These are phyloP conservation scores for Boleophthalmus pectinirostris DNA, from an alignment of 2,113 vertebrate genomes.

Conservation along the genomic window DNA sequence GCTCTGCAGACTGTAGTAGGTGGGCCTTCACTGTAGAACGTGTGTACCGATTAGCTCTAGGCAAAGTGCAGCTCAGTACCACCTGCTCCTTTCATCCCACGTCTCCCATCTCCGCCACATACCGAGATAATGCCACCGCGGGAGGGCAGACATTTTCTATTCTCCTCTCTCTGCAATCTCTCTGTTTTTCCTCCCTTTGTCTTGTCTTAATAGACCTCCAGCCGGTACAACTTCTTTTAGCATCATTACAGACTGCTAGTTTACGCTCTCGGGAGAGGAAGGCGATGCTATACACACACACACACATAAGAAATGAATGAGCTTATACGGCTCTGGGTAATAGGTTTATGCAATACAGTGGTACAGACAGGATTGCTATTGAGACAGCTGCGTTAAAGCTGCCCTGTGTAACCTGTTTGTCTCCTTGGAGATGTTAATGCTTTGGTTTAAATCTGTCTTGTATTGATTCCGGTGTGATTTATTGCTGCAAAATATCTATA, in stretches of 20 bases:
- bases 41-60: conserved; percentile 48
- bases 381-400: conserved; percentile 76
- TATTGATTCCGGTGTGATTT: too few relatives aligned
- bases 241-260: conserved; percentile 90
- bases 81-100: conserved; percentile 57
- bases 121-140: conserved; percentile 54
- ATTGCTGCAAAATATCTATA: too few relatives aligned
- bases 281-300: conserved; percentile 79
- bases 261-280: conserved; percentile 72
- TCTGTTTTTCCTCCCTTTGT: conserved; percentile 40
- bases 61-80: conserved; percentile 34
- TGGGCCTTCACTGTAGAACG: conserved; percentile 28
- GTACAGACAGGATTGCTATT: conserved; percentile 82
- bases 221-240: conserved; percentile 80
- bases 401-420: too few relatives aligned
- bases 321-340: conserved; percentile 90
- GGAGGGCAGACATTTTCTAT: conserved; percentile 38
- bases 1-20: conserved; percentile 22
- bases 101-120: conserved; percentile 57
- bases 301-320: conserved; percentile 90
- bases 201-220: conserved; percentile 62
- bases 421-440: too few relatives aligned
- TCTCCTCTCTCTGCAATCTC: conserved; percentile 19
- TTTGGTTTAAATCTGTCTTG: too few relatives aligned
- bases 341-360: conserved; percentile 85